phyloP scores from a whole-genome alignment of 2,888 invertebrate genomes.

The Pocota personata region DNA sequence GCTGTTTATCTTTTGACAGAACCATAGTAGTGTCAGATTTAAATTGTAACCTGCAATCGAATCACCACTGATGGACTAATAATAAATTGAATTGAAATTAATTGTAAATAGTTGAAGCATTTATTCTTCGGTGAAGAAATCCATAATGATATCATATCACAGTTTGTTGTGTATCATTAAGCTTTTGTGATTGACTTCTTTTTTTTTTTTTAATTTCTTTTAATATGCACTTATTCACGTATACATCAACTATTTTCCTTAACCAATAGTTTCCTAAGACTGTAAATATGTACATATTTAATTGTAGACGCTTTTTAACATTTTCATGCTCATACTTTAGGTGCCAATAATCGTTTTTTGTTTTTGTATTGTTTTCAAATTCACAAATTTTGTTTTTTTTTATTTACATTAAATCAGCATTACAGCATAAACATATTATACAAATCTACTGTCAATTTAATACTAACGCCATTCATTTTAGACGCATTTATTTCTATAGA shows the following conservation, averaged over 20 bases:
- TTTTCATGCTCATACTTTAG: background rate
- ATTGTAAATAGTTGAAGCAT: too few relatives aligned
- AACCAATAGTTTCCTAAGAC: background rate
- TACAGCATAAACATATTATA: constrained; percentile 25
- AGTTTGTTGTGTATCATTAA: background rate
- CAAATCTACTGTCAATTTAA: constrained; percentile 25
- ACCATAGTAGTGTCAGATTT: too few relatives aligned
- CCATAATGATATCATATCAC: background rate
- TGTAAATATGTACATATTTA: too few relatives aligned
- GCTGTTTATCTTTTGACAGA: too few relatives aligned
- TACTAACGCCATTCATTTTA: constrained; percentile 60
- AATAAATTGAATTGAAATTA: too few relatives aligned
- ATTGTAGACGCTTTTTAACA: background rate
- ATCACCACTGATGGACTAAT: too few relatives aligned
- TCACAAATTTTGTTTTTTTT: constrained; percentile 17
- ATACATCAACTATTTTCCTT: background rate
- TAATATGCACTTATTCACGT: background rate
- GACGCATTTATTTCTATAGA: constrained; percentile 50
- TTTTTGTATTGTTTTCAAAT: constrained; percentile 10
- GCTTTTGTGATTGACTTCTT: background rate
- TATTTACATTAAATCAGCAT: constrained; percentile 19
- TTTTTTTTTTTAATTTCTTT: background rate
- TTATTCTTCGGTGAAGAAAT: too few relatives aligned
- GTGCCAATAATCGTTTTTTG: background rate
- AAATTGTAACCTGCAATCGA: too few relatives aligned